Evolutionary conservation across 1,140 invertebrate species (phyloP), one percentile per base, ranked within the genome.

Genomic region (Pachypeltis micranthus): DNA sequence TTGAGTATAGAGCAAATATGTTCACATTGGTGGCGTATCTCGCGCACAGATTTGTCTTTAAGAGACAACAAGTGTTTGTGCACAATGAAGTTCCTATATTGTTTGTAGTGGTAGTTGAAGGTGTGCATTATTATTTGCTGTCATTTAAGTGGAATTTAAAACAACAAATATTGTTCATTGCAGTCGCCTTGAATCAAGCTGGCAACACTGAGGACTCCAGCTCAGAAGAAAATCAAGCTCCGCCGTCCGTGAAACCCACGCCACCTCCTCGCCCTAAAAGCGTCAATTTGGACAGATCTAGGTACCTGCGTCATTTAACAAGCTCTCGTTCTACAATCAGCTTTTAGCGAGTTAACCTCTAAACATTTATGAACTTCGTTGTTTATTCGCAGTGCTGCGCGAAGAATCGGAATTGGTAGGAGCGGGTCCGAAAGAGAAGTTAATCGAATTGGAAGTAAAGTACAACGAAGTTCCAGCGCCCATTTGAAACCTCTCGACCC

Each of bases 191-290:
- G 65, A 81, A 80, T 68, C 79, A 80, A 70, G 77, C 80, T 44
- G 82, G 78, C 61, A 76, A 78, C 63, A 83, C 85, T 65, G 87
- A 90, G 71, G 87, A 89, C 74, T 86, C 87, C 31, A 85, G 86
- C 69, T 87, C 85, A 1, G 84, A 85, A 74, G 86, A 88, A 74
- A 74, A 58, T 59, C 69, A 65, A 67, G 62, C 67, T 70, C 64
- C 61, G 51, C 66, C 29, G 77, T 74, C 23, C 26, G 73, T 47
- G 59, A 70, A 65, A 67, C 64, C 68, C 70, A 65, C 61, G 56
- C 65, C 55, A 69, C 67, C 55, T 78, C 74, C 25, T 77, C 74
- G 23, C 75, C 76, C 47, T 74, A 78, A 61, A 74, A 57, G 71
- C 65, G 58, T 68, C 66, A 56, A 67, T 67, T 39, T 64, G 61